A percentile compares a stretch with the other conserved stretches of the same genome.
Conservation (phyloP, 2,888 invertebrate genomes). For the Brenthis hecate region DNA sequence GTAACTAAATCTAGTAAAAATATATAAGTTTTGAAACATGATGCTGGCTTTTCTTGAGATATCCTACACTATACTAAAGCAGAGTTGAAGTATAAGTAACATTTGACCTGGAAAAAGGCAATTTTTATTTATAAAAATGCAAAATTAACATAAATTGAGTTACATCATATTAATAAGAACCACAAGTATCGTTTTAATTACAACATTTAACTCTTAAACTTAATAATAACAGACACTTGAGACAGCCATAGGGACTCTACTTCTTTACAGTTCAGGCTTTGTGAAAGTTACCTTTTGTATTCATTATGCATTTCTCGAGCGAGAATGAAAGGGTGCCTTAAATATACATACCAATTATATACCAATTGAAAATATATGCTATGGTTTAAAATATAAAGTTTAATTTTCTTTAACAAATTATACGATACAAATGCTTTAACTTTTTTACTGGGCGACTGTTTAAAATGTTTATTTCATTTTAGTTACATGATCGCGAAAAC, state of each 20-base stretch:
- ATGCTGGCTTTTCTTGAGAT: no score
- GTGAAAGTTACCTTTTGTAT: slow-evolving; percentile 35
- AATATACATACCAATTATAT: background rate
- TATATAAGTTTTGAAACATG: no score
- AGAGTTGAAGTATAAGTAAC: background rate
- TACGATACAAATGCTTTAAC: no score
- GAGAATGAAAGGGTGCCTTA: slow-evolving; percentile 12
- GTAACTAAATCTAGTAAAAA: no score
- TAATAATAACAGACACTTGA: slow-evolving; percentile 34
- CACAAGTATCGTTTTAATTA: slow-evolving; percentile 35
- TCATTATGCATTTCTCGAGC: slow-evolving; percentile 33
- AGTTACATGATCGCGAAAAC: slow-evolving; percentile 9
- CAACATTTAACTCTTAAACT: slow-evolving; percentile 33
- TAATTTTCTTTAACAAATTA: background rate
- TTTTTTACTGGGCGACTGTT: slow-evolving; percentile 16
- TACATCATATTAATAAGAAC: background rate
- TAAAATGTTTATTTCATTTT: slow-evolving; percentile 8
- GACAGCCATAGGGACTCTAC: slow-evolving; percentile 35
- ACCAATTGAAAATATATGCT: slow-evolving; percentile 2
- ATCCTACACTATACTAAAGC: no score
- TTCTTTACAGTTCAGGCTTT: slow-evolving; percentile 31
- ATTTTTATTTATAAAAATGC: background rate
- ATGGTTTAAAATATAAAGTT: background rate
- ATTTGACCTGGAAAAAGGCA: background rate
- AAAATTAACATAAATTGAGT: slow-evolving; percentile 2